phyloP scores from a whole-genome alignment of 2,888 invertebrate species.

The Noctuana brunneofusca region DNA sequence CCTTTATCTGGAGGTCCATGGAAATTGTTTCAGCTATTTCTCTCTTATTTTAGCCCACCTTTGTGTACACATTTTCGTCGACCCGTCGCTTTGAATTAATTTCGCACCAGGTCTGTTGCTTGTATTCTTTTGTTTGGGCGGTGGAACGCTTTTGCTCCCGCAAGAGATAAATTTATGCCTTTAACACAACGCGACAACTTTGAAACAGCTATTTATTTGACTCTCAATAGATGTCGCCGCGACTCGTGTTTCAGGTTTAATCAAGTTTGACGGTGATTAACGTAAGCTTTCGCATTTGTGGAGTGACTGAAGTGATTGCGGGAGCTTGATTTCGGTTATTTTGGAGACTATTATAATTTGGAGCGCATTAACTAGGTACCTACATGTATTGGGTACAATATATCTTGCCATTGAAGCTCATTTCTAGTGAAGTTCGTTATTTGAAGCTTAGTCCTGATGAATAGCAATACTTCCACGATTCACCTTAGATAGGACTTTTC shows the following conservation, averaged over 20 bases:
- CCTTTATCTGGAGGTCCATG: slow-evolving; percentile 64
- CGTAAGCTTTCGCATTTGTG: slow-evolving; percentile 50
- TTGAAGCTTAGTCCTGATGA: too few species aligned
- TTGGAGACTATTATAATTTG: slow-evolving; percentile 16
- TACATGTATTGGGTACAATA: neutral
- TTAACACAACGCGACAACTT: slow-evolving; percentile 74
- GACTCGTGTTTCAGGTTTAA: slow-evolving; percentile 75
- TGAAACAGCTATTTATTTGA: slow-evolving; percentile 73
- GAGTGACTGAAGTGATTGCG: slow-evolving; percentile 16
- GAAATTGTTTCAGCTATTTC: slow-evolving; percentile 66
- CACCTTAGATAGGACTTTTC: too few species aligned
- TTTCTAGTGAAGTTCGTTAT: too few species aligned
- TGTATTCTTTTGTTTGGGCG: slow-evolving; percentile 72
- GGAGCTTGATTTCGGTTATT: slow-evolving; percentile 18
- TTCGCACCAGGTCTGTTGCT: slow-evolving; percentile 69
- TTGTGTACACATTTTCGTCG: slow-evolving; percentile 70
- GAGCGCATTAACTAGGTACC: slow-evolving; percentile 21
- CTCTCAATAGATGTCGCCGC: slow-evolving; percentile 68
- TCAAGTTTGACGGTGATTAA: slow-evolving; percentile 76
- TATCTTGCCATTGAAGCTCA: neutral
- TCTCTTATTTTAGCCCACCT: slow-evolving; percentile 73
- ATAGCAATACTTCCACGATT: too few species aligned
- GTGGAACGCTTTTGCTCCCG: slow-evolving; percentile 47
- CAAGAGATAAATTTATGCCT: slow-evolving; percentile 63
- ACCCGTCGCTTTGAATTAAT: slow-evolving; percentile 76